Conservation (phyloP, 2,888 invertebrate genomes). For the Acrocyrtus sp. region DNA sequence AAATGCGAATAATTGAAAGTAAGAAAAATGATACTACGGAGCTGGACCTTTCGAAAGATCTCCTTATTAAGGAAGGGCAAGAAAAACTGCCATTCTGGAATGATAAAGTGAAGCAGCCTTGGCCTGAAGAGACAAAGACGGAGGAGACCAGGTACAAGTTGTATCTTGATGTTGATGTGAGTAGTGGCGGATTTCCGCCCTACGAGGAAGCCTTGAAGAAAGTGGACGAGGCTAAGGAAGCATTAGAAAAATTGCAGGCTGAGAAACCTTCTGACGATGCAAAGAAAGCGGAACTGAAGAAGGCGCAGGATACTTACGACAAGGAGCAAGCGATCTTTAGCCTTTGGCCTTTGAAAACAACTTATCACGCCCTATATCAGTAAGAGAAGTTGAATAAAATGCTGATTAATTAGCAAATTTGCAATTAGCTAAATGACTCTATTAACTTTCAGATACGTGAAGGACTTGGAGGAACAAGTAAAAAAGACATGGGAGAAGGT, state of each 20-base stretch:
- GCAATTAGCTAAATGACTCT: not conserved
- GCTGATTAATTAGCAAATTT: not conserved
- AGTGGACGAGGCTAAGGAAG: not conserved
- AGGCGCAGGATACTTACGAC: not conserved
- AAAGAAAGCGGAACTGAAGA: too few relatives aligned
- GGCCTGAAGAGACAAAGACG: not conserved
- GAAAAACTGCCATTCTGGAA: not conserved
- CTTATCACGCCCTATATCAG: not conserved
- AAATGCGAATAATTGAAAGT: constrained; percentile 6
- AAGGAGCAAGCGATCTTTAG: not conserved
- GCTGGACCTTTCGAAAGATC: not conserved
- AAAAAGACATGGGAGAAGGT: not conserved
- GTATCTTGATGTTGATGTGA: too few relatives aligned
- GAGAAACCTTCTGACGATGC: not conserved
- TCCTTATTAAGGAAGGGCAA: not conserved
- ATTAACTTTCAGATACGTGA: not conserved
- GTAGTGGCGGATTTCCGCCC: not conserved
- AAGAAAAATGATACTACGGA: not conserved
- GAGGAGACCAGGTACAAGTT: not conserved
- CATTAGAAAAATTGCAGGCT: not conserved
- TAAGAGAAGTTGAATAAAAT: not conserved
- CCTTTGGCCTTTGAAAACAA: not conserved
- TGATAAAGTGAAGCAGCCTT: not conserved
- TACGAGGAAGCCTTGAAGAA: not conserved
- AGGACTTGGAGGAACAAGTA: not conserved